Evolutionary conservation across 2,113 vertebrate genomes (phyloP).

Genomic region (Semnornis frantzii): DNA sequence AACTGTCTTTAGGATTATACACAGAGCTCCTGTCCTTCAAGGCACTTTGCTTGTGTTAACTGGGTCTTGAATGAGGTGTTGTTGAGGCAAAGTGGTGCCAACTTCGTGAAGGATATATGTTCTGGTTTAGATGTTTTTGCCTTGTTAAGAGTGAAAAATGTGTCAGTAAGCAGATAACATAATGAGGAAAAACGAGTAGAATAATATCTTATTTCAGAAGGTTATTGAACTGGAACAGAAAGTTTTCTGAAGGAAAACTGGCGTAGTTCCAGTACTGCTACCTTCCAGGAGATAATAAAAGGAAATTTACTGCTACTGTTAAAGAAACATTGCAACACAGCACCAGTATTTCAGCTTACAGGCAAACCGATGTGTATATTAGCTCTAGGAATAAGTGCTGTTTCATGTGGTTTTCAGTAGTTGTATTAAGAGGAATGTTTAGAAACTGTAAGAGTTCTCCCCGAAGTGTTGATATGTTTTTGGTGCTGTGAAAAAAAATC

Average conservation of each 20-base stretch:
- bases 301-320: not conserved
- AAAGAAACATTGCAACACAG: not conserved
- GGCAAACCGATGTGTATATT: not conserved
- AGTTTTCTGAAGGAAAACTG: not conserved
- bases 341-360: not conserved
- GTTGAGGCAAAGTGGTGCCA: not conserved
- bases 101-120: not conserved
- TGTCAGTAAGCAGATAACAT: not conserved
- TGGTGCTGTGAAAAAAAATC: not conserved
- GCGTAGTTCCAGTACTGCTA: not conserved
- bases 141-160: not conserved
- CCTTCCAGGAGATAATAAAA: constrained; percentile 11
- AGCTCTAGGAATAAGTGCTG: not conserved
- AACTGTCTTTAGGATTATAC: not conserved
- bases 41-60: not conserved
- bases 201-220: not conserved
- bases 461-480: not conserved
- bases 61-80: not conserved
- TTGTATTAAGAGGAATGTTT: not conserved
- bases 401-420: not conserved
- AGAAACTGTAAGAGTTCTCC: not conserved
- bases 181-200: not conserved
- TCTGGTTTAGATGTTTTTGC: not conserved
- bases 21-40: not conserved
- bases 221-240: not conserved